Evolutionary conservation across 2,113 vertebrate genomes (phyloP).

Genomic region (Elaphurus davidianus): DNA sequence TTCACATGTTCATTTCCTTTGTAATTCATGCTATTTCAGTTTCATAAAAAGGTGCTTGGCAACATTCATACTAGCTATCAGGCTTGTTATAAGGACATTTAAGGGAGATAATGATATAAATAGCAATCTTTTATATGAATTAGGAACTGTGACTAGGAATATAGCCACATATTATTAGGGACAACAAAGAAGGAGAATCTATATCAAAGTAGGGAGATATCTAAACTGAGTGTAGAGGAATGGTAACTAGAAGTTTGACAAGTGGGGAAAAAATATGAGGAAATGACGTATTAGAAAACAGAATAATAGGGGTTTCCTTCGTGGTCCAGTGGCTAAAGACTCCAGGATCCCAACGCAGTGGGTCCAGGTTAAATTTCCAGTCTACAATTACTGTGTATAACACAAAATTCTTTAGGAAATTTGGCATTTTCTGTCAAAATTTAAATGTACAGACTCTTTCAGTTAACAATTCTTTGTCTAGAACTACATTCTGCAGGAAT

Average conservation of each 20-base stretch:
- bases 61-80: background rate
- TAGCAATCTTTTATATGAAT: background rate
- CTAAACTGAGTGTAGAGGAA: background rate
- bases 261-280: background rate
- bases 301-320: background rate
- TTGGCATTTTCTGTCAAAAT: background rate
- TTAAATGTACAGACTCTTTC: background rate
- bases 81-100: background rate
- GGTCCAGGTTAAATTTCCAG: background rate
- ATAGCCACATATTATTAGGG: background rate
- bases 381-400: background rate
- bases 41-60: background rate
- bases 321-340: background rate
- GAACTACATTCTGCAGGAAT: background rate
- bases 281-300: background rate
- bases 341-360: background rate
- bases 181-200: background rate
- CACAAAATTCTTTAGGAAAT: background rate
- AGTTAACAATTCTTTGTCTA: background rate
- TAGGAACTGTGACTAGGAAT: background rate
- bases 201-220: background rate
- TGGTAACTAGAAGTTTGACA: background rate
- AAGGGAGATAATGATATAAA: background rate
- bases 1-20: background rate
- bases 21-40: background rate